Percentiles rank a stretch among this genome's conserved stretches.
phyloP scores from a whole-genome alignment of 1,140 invertebrate genomes.

The Aphelenchoides avenae region DNA sequence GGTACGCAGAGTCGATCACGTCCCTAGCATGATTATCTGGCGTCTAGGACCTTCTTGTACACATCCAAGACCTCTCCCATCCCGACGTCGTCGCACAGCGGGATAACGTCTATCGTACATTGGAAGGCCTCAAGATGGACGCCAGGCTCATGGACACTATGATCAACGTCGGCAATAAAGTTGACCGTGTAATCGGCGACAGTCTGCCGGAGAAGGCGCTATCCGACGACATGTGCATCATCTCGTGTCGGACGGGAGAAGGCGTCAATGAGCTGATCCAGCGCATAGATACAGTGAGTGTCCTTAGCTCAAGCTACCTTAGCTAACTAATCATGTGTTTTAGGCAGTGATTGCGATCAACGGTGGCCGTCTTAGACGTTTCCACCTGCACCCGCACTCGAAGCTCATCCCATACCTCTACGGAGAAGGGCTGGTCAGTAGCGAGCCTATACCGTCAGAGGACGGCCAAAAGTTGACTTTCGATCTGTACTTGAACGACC shows the following conservation, averaged over 20 bases:
- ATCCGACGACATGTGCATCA: conserved; percentile 10
- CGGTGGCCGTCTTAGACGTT: conserved; percentile 17
- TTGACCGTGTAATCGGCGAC: conserved; percentile 59
- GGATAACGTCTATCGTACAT: conserved; percentile 69
- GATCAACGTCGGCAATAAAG: conserved; percentile 78
- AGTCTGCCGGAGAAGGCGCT: conserved; percentile 4
- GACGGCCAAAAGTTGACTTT: conserved; percentile 38
- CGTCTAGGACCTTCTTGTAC: conserved; percentile 74
- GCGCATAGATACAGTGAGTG: conserved; percentile 28
- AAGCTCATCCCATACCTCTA: conserved; percentile 37
- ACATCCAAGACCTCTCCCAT: conserved; percentile 77
- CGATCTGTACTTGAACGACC: conserved; percentile 41
- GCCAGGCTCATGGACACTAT: conserved; percentile 65
- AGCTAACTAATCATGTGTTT: conserved; percentile 4
- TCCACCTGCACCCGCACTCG: conserved; percentile 25
- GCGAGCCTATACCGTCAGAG: conserved; percentile 27
- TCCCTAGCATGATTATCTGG: conserved; percentile 62
- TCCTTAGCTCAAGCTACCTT: conserved; percentile 6
- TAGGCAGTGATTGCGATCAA: conserved; percentile 13
- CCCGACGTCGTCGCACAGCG: conserved; percentile 71
- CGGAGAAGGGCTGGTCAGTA: conserved; percentile 29
- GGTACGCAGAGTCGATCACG: conserved; percentile 60
- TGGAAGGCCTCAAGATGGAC: conserved; percentile 66
- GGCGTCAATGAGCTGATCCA: conserved; percentile 24
- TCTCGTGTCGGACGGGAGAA: conserved; percentile 34